Conservation (phyloP, 2,888 invertebrate genomes). For the Idaea biselata region DNA sequence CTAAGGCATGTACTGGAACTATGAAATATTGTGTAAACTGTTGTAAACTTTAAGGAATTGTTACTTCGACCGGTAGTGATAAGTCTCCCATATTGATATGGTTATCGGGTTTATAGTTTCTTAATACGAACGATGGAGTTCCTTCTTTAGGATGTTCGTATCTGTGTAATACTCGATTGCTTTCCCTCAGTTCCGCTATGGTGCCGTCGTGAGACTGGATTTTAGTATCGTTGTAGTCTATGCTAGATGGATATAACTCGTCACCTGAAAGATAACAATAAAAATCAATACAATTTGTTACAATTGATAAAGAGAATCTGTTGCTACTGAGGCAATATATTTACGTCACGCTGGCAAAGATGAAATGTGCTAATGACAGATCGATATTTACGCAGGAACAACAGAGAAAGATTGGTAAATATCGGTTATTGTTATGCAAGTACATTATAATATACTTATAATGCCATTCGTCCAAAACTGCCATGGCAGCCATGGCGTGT, state of each 20-base stretch:
- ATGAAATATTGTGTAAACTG: constrained; percentile 20
- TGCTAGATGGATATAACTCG: constrained; percentile 62
- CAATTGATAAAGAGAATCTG: not conserved
- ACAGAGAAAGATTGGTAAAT: no score
- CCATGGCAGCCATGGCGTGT: no score
- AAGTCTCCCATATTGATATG: constrained; percentile 67
- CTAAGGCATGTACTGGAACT: constrained; percentile 50
- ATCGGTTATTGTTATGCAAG: no score
- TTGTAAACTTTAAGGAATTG: constrained; percentile 31
- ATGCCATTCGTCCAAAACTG: no score
- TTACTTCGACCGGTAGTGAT: constrained; percentile 37
- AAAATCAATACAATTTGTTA: constrained; percentile 6
- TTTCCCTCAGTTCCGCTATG: constrained; percentile 53
- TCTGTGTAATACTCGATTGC: constrained; percentile 51
- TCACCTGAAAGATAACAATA: constrained; percentile 68
- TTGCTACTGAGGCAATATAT: no score
- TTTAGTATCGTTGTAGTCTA: constrained; percentile 56
- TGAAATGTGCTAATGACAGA: no score
- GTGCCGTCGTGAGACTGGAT: constrained; percentile 49
- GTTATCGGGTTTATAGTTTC: constrained; percentile 55
- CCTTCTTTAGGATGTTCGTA: constrained; percentile 39
- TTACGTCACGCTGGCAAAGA: no score
- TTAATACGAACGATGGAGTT: constrained; percentile 39
- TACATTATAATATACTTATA: no score
- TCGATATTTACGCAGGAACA: no score